Evolutionary conservation across 2,113 vertebrate genomes (phyloP).

Genomic region (Rhinolophus sinicus): DNA sequence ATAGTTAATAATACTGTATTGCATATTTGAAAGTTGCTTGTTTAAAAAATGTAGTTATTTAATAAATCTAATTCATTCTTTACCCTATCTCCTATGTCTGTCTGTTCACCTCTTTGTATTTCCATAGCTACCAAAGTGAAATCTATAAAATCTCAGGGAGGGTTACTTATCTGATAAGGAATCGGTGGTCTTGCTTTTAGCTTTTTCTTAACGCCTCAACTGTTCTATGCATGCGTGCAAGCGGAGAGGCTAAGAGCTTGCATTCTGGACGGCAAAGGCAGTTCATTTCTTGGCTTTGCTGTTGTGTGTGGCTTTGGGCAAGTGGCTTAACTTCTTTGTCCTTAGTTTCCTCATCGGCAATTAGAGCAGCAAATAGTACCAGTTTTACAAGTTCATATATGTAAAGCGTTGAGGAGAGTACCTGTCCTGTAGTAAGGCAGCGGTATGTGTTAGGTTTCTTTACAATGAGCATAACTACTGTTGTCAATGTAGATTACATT

Average conservation of each 20-base stretch:
- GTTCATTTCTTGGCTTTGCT: neutral
- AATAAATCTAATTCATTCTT: neutral
- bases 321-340: neutral
- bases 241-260: neutral
- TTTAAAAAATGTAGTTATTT: neutral
- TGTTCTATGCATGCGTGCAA: neutral
- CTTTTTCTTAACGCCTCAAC: accelerated
- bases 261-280: neutral
- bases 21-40: too few species aligned
- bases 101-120: neutral
- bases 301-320: neutral
- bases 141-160: neutral
- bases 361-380: neutral
- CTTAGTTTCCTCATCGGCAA: neutral
- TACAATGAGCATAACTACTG: neutral
- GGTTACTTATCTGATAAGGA: neutral
- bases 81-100: neutral
- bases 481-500: neutral
- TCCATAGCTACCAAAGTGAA: neutral
- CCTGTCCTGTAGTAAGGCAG: neutral
- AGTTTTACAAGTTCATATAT: neutral
- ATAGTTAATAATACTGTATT: too few species aligned
- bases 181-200: neutral
- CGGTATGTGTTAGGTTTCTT: neutral
- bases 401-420: neutral